Base-by-base conservation (phyloP, 2,797 vertebrate genomes). In the Pampus argenteus region DNA sequence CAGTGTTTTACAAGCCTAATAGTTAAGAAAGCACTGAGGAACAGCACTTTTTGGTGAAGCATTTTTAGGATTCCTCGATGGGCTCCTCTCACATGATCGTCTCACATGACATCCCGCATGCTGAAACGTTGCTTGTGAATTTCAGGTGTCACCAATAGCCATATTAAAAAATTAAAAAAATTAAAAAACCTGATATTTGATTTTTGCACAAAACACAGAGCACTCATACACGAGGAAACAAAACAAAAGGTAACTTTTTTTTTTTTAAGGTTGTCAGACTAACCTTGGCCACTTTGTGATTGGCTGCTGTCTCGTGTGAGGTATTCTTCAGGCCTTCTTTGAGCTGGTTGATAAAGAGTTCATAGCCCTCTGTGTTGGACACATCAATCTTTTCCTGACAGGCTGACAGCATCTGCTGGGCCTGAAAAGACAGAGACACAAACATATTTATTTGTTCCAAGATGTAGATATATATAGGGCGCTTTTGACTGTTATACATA, bases 271-370 rank as follows among this genome's bases (percentile, higher is more conserved):
- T 42, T 4, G 22, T 47, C 14, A n/a, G 14, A 83, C 94, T 93
- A 85, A 99, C 98, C 97, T 99, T 99, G 81, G 98, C 98, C 94
- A 99, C 98, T 96, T 99, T 99, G 94, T 99, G 98, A 94, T 97
- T 99, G 94, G 97, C 98, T 93, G 98, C 97, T 17, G 98, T 99
- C 94, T 99, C 98, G 9, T 99, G 97, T 92, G 98, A 98, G 95
- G 96, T 98, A 95, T 97, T 99, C 95, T 99, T 98, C 89, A 99
- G 94, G 86, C 98, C 98, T 91, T 99, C 98, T 94, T 98, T 99
- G 79, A 99, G 95, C 87, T 99, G 98, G 67, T 93, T 95, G 90
- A 99, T 97, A 86, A 99, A 99, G 82, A 97, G 94, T 88, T 99
- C 97, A 56, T 97, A 99, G 75, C 97, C 98, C 88, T 99, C 98